Evolutionary conservation across 2,888 invertebrate genomes (phyloP), one percentile per base, ranked within the genome.

Genomic region (Drosophila melanosoma): DNA sequence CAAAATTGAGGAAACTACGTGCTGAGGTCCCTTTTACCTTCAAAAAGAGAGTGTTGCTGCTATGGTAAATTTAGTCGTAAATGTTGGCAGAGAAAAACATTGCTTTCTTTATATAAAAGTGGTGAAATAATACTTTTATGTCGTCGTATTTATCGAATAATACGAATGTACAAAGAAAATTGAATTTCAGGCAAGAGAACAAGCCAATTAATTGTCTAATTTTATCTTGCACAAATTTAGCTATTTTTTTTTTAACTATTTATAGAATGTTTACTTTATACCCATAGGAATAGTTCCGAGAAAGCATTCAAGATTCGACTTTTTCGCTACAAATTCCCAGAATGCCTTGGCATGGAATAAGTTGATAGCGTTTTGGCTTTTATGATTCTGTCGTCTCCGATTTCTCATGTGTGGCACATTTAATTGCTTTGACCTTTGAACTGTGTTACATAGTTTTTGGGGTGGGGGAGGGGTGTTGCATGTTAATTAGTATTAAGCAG

Each of bases 401-500:
- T 57, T 68, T 74, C 35, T 15, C 49, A 42, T 74, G 49, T 67
- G 81, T 84, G 75, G 75, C 79, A 79, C 76, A 73, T 85, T 90
- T 90, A 90, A 90, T 94, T 94, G 93, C 93, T 93, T 92, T 92
- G 87, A 87, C 87, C 90, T 87, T 83, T 86, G 76, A 54, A 76
- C 75, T 77, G 69, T 68, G 74, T 58, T 82, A 77, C 75, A 89
- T 67, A 89, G 80, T 77, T 80, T 80, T 32, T 69, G 5, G 29
- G 85, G 66, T 82, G 67, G 53, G 53, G 71, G 82, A 64, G 85
- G 67, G 53, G 69, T 76, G 78, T 79, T 85, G 90, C 86, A 88
- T 87, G 86, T 87, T 87, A 87, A 87, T 87, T 90, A 90, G 90
- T 83, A 80, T 82, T 89, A 89, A 89, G 81, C 74, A 82, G 76